Evolutionary conservation across 2,888 invertebrate genomes (phyloP).

Genomic region (Eurytoma californica): DNA sequence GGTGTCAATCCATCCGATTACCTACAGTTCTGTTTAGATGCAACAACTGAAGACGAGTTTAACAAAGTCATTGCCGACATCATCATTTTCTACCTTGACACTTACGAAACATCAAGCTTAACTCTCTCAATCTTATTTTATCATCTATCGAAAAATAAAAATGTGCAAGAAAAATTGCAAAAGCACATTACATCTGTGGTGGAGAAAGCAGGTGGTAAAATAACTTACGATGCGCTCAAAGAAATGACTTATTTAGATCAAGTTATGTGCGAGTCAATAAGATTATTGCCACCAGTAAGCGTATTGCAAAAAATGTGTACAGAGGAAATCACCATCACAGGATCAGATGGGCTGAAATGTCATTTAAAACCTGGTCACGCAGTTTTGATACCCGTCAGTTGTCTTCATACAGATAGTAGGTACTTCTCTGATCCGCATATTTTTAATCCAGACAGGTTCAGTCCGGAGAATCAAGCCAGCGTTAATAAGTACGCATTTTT

Average conservation of each 20-base stretch:
- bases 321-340: conserved; percentile 57
- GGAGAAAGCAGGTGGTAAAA: conserved; percentile 66
- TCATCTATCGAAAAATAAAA: conserved; percentile 73
- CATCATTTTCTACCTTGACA: conserved; percentile 77
- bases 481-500: conserved; percentile 60
- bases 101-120: conserved; percentile 77
- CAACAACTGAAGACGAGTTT: conserved; percentile 64
- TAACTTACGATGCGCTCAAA: conserved; percentile 75
- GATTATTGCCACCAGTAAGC: conserved; percentile 52
- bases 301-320: conserved; percentile 61
- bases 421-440: conserved; percentile 62
- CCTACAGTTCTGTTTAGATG: conserved; percentile 74
- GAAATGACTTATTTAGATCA: conserved; percentile 77
- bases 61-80: conserved; percentile 73
- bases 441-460: conserved; percentile 66
- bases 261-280: conserved; percentile 71
- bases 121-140: conserved; percentile 74
- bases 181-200: conserved; percentile 72
- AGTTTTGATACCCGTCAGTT: conserved; percentile 55
- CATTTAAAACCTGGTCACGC: conserved; percentile 58
- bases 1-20: conserved; percentile 73
- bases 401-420: conserved; percentile 59
- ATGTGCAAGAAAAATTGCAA: conserved; percentile 75
- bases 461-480: conserved; percentile 55
- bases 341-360: conserved; percentile 63